A percentile compares a stretch with the other conserved stretches of the same genome.
phyloP scores from a whole-genome alignment of 2,797 vertebrate species.

The Phataginus tetradactyla region DNA sequence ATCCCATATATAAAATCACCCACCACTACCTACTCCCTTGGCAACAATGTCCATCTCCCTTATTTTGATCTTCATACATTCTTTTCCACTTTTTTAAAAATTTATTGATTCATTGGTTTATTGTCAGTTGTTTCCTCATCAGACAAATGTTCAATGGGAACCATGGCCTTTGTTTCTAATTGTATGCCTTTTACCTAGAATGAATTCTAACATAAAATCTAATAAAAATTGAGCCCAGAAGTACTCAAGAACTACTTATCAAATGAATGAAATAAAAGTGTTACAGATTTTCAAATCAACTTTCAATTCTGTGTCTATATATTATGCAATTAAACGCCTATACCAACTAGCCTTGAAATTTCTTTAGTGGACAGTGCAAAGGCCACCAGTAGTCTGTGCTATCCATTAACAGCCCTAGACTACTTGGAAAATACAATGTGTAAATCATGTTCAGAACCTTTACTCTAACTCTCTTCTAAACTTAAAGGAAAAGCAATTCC shows the following conservation, averaged over 20 bases:
- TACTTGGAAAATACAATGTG: neutral
- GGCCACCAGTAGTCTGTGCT: neutral
- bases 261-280: neutral
- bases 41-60: neutral
- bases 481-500: conserved; percentile 17
- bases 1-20: neutral
- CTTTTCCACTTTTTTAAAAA: neutral
- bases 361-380: neutral
- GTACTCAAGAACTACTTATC: neutral
- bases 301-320: neutral
- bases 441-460: neutral
- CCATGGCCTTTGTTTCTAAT: neutral
- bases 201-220: neutral
- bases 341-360: neutral
- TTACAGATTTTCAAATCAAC: conserved; percentile 31
- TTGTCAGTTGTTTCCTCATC: neutral
- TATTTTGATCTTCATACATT: neutral
- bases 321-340: neutral
- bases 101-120: neutral
- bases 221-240: too few species aligned
- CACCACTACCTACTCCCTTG: neutral
- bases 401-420: neutral
- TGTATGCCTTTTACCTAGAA: neutral
- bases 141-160: neutral
- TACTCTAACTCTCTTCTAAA: neutral